Base-by-base conservation (phyloP, 2,113 vertebrate genomes). In the Epinephelus lanceolatus region DNA sequence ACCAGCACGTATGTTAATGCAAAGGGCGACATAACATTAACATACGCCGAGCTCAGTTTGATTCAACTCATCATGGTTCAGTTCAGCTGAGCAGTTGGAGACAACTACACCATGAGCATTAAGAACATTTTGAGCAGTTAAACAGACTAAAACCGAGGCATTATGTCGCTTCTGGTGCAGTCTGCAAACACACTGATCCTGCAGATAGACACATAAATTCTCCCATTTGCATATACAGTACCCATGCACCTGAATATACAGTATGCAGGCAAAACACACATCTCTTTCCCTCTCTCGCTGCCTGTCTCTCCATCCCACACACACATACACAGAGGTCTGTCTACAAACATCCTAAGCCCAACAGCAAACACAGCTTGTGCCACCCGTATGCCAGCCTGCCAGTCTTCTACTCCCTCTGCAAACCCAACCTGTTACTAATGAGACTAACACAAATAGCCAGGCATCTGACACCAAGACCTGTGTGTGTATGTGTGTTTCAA, bases 341-440 rank as follows among this genome's bases (percentile, higher is more conserved):
- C 83, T 86, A 78, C 82, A 91, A 91, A 91, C 89, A 93, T 76
- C 72, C 88, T 80, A 89, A 94, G 88, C 93, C 88, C 60, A 63
- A 89, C 76, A 80, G 92, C 89, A 95, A 95, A 94, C 91, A 94
- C 88, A 88, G 94, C 90, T 91, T 85, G 91, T 86, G 88, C 74
- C 77, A 76, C 73, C 85, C 84, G 52, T 88, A 81, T 85, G 88
- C 84, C 89, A 83, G 87, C 85, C 84, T 91, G 92, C 87, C 92
- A 93, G 88, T 83, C 86, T 88, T 83, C 84, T 66, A 71, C 89
- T 90, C 86, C 53, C 84, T 94, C 85, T 87, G 88, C 89, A 94
- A 94, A 94, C 77, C 74, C 81, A 89, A 87, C 90, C 86, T 93
- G 88, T 90, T 92, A 89, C 90, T 95, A 93, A 95, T 93, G 91